Conservation (phyloP, 2,888 invertebrate species). For the Pseudococcus longispinus region DNA sequence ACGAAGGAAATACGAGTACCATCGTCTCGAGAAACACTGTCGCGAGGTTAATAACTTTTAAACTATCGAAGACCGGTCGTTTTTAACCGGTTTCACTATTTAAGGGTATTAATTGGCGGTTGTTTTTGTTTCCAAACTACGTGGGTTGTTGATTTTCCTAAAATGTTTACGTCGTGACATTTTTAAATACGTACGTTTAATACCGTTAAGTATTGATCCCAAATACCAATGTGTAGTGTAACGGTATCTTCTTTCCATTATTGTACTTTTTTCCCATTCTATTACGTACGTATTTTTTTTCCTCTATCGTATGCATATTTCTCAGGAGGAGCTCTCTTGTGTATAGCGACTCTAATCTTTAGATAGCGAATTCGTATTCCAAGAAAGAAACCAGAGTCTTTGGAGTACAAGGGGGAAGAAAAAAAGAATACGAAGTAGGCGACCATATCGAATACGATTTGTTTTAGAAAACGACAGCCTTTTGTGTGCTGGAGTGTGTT, state of each 20-base stretch:
- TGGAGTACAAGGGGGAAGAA: too few relatives aligned
- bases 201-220: conserved; percentile 13
- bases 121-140: conserved; percentile 22
- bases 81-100: conserved; percentile 46
- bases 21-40: neutral
- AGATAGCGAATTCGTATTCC: neutral
- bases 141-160: conserved; percentile 43
- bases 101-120: conserved; percentile 46
- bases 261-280: neutral
- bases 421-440: too few relatives aligned
- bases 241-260: conserved; percentile 17
- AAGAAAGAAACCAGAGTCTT: neutral
- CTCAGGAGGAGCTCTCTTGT: neutral
- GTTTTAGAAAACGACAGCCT: too few relatives aligned
- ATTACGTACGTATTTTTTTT: neutral
- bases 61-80: conserved; percentile 41
- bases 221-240: conserved; percentile 23
- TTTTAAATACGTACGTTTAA: conserved; percentile 29
- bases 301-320: neutral
- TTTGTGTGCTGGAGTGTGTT: too few relatives aligned
- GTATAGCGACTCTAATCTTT: neutral
- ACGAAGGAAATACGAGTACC: neutral
- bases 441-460: too few relatives aligned
- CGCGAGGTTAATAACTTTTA: conserved; percentile 19
- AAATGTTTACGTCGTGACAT: conserved; percentile 27